Percentiles rank a stretch among this genome's conserved stretches.
Conservation (phyloP, 2,113 vertebrate genomes). For the Odontophorus gujanensis region DNA sequence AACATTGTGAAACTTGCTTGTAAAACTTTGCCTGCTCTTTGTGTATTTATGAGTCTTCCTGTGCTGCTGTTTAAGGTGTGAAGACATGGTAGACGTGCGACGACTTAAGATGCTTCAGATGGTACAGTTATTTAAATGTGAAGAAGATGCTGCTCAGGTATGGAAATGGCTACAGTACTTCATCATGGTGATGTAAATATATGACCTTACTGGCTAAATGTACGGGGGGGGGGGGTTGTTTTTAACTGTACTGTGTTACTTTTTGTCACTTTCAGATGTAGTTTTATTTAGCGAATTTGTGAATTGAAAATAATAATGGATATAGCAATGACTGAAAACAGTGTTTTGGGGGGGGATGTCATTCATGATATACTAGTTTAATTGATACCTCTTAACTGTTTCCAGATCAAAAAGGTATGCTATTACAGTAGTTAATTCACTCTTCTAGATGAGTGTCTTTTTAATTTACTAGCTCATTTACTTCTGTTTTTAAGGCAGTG, state of each 20-base stretch:
- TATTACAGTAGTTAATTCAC: neutral
- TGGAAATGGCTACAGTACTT: neutral
- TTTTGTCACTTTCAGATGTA: neutral
- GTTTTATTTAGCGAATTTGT: neutral
- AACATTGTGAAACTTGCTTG: neutral
- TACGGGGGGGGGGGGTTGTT: neutral
- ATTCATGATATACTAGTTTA: neutral
- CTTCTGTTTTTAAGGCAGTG: conserved; percentile 83
- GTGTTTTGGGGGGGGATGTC: neutral
- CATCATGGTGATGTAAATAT: neutral
- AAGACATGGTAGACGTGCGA: conserved; percentile 93
- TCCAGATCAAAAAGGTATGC: neutral
- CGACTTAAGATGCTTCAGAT: conserved; percentile 99
- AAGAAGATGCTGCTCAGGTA: conserved; percentile 95
- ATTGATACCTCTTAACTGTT: neutral
- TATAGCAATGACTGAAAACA: neutral
- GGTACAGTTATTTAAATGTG: conserved; percentile 98
- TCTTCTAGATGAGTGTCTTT: neutral
- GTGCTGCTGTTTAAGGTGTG: conserved; percentile 79
- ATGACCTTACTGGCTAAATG: neutral
- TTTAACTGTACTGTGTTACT: neutral
- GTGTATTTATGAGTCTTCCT: neutral
- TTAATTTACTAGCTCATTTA: neutral
- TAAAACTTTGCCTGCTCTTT: neutral
- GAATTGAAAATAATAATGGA: neutral